Evolutionary conservation across 2,113 vertebrate genomes (phyloP).

Genomic region (Aphelocoma coerulescens): DNA sequence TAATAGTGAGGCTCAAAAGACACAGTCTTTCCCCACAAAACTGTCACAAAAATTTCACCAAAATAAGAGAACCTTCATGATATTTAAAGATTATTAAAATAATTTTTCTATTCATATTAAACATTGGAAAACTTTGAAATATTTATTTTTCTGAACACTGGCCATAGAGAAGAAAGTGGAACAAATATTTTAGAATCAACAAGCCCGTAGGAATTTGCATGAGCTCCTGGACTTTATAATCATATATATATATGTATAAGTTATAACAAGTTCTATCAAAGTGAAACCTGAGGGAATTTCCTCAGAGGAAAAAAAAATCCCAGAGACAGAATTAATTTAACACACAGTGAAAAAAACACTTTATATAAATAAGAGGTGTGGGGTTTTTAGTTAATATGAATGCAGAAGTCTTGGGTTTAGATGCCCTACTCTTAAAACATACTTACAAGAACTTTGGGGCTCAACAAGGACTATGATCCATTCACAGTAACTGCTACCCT

Average conservation of each 20-base stretch:
- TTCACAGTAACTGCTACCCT: not conserved
- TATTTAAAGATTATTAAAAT: not conserved
- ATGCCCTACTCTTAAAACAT: not conserved
- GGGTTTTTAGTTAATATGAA: not conserved
- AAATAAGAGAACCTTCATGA: not conserved
- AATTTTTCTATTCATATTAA: not conserved
- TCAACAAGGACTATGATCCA: not conserved
- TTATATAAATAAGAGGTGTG: not conserved
- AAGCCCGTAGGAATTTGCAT: not conserved
- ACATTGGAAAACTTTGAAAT: not conserved
- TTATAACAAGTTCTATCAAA: not conserved
- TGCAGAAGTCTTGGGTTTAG: not conserved
- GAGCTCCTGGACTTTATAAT: not conserved
- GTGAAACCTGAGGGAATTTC: not conserved
- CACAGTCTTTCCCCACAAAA: not conserved
- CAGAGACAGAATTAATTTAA: not conserved
- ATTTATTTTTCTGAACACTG: not conserved
- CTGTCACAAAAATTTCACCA: not conserved
- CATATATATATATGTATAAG: not conserved
- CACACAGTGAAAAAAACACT: not conserved
- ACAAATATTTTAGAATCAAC: not conserved
- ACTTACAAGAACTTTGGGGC: not conserved
- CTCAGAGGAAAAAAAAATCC: not conserved
- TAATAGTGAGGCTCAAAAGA: not conserved
- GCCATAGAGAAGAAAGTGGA: not conserved